phyloP scores from a whole-genome alignment of 2,888 invertebrate species.

The Melanostoma mellinum region DNA sequence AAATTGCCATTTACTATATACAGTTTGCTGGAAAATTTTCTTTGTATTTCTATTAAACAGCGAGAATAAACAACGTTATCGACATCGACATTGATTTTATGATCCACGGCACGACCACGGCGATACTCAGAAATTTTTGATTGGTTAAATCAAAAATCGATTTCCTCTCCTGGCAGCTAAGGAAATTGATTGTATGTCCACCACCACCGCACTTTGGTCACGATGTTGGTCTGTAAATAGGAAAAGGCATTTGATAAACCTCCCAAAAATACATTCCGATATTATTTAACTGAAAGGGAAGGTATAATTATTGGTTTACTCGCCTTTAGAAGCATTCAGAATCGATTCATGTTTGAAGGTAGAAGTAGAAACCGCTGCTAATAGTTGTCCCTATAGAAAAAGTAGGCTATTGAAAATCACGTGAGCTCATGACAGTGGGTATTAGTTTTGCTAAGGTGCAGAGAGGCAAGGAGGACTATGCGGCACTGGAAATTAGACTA shows the following conservation, averaged over 20 bases:
- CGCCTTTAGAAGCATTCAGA: conserved; percentile 9
- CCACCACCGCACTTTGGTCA: not conserved
- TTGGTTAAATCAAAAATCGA: conserved; percentile 37
- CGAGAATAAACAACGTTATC: conserved; percentile 27
- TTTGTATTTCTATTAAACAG: not conserved
- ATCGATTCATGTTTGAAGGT: conserved; percentile 14
- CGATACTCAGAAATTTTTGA: conserved; percentile 24
- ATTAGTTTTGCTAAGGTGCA: not conserved
- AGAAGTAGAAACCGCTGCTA: conserved; percentile 6
- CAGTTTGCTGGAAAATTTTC: not conserved
- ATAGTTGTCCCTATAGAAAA: not conserved
- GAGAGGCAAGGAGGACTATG: not conserved
- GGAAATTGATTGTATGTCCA: conserved; percentile 35
- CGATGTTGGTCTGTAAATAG: not conserved
- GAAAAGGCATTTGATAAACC: not conserved
- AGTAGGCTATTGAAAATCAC: conserved; percentile 6
- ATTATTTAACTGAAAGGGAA: not conserved
- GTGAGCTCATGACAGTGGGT: conserved; percentile 3
- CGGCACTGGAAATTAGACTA: not conserved
- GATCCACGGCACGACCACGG: conserved; percentile 25
- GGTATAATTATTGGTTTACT: conserved; percentile 31
- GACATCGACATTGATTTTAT: conserved; percentile 29
- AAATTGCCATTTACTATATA: no score
- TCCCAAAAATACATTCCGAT: conserved; percentile 1
- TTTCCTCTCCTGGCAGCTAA: conserved; percentile 24